Evolutionary conservation across 2,888 invertebrate genomes (phyloP).

Genomic region (Leptopilina syphax): DNA sequence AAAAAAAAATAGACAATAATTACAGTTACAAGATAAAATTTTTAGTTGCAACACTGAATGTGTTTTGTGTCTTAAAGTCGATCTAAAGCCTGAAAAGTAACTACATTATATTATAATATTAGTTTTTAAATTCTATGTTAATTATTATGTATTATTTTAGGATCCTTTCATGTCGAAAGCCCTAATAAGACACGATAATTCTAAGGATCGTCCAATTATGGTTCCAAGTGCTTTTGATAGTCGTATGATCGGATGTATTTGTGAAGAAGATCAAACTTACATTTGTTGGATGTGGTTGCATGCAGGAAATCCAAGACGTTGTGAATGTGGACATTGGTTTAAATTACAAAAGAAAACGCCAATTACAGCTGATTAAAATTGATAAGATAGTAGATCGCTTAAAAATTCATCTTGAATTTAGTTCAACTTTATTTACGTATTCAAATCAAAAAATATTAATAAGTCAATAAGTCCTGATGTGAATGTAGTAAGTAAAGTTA

Average conservation of each 20-base stretch:
- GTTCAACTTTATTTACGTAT: slow-evolving; percentile 1
- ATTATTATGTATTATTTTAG: slow-evolving; percentile 61
- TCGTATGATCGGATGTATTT: slow-evolving; percentile 96
- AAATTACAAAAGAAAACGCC: slow-evolving; percentile 86
- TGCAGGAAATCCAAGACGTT: slow-evolving; percentile 92
- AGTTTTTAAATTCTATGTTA: too few relatives aligned
- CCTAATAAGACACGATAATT: slow-evolving; percentile 88
- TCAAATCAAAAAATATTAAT: background rate
- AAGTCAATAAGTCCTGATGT: background rate
- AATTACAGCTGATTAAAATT: slow-evolving; percentile 12
- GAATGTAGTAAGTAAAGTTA: slow-evolving; percentile 5
- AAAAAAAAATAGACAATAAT: too few relatives aligned
- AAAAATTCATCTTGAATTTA: slow-evolving; percentile 21
- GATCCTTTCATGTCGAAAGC: slow-evolving; percentile 92
- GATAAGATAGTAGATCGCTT: background rate
- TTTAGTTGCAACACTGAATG: too few relatives aligned
- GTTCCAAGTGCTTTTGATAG: slow-evolving; percentile 94
- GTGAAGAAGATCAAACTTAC: slow-evolving; percentile 94
- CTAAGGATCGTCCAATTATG: slow-evolving; percentile 90
- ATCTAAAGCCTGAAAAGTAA: too few relatives aligned
- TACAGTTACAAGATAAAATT: too few relatives aligned
- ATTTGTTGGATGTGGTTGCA: slow-evolving; percentile 98
- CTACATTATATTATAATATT: too few relatives aligned
- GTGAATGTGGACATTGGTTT: slow-evolving; percentile 98
- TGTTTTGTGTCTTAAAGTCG: too few relatives aligned